Conservation (phyloP, 1,140 invertebrate species). For the Nebria ingens region DNA sequence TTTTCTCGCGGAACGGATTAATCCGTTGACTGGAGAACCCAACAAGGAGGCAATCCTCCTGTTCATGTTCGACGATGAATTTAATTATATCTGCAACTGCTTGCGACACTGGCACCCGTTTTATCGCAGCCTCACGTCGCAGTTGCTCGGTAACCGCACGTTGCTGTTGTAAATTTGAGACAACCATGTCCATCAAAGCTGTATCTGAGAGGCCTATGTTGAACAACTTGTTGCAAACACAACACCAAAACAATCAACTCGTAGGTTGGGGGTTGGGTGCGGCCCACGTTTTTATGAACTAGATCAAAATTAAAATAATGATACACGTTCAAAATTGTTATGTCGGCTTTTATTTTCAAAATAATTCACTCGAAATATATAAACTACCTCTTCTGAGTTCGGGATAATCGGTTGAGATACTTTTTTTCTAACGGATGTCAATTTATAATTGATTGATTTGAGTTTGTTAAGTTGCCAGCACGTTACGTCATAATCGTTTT, state of each 20-base stretch:
- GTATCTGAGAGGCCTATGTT: constrained; percentile 73
- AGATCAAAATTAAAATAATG: no score
- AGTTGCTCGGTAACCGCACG: constrained; percentile 88
- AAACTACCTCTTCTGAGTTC: no score
- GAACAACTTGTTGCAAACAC: constrained; percentile 16
- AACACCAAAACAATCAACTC: not conserved
- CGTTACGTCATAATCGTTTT: not conserved
- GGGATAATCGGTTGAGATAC: no score
- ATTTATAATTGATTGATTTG: no score
- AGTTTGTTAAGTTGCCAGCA: not conserved
- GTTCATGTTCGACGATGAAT: constrained; percentile 84
- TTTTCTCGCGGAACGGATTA: constrained; percentile 96
- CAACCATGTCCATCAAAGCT: constrained; percentile 82
- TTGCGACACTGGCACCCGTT: constrained; percentile 74
- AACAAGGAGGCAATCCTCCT: constrained; percentile 89
- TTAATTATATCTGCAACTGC: constrained; percentile 90
- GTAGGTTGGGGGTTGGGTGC: no score
- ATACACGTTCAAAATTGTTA: no score
- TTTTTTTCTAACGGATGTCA: no score
- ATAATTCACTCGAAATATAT: no score
- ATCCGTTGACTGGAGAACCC: constrained; percentile 93
- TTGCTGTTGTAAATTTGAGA: constrained; percentile 83
- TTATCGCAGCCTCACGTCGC: constrained; percentile 80
- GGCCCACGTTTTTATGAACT: not conserved
- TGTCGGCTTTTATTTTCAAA: no score